phyloP scores from a whole-genome alignment of 2,888 invertebrate genomes.

The Aphidoletes aphidimyza region DNA sequence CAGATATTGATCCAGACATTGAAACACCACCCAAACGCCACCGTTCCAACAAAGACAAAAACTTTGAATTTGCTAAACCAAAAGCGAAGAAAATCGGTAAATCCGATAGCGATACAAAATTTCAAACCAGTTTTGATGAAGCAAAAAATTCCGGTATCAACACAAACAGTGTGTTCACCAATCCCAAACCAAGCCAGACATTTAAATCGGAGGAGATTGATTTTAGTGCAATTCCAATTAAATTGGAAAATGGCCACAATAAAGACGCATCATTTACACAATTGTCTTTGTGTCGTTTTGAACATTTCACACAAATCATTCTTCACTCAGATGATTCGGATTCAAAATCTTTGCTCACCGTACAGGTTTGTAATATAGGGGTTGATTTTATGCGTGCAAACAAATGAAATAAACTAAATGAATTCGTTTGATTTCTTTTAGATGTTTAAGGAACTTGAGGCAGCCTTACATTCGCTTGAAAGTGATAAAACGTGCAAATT shows the following conservation, averaged over 20 bases:
- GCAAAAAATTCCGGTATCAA: constrained; percentile 57
- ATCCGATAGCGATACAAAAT: constrained; percentile 50
- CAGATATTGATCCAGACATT: constrained; percentile 39
- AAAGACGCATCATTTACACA: background rate
- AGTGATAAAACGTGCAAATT: constrained; percentile 73
- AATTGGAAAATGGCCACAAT: constrained; percentile 12
- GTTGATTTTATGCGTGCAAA: background rate
- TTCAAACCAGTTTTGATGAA: constrained; percentile 59
- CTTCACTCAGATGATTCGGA: constrained; percentile 71
- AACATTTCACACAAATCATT: constrained; percentile 72
- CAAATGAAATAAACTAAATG: background rate
- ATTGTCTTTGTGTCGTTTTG: constrained; percentile 57
- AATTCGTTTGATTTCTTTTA: constrained; percentile 2
- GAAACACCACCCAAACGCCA: background rate
- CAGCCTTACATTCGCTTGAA: constrained; percentile 2
- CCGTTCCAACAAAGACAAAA: constrained; percentile 56
- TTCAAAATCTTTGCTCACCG: constrained; percentile 72
- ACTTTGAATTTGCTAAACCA: constrained; percentile 65
- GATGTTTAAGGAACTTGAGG: constrained; percentile 44
- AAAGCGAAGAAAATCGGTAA: constrained; percentile 61
- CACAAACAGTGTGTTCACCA: background rate
- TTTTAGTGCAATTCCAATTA: background rate
- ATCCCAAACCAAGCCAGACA: background rate
- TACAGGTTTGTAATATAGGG: constrained; percentile 68
- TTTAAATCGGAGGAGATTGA: background rate